These are phyloP conservation scores for Myotis lucifugus DNA, from an alignment of 2,113 vertebrate genomes.

Conservation along the genomic window DNA sequence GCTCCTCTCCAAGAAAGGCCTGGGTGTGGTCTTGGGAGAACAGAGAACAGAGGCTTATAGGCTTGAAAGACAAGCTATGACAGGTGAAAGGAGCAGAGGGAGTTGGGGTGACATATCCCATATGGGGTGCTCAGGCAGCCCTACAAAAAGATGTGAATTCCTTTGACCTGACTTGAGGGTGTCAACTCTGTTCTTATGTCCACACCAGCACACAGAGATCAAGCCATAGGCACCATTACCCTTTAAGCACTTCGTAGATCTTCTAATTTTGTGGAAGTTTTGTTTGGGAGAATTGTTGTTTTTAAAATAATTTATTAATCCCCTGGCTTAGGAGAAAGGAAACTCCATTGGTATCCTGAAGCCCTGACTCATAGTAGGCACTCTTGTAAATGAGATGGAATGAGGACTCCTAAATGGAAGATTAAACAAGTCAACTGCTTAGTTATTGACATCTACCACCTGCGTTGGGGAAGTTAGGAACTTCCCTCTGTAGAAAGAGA, in stretches of 20 bases:
- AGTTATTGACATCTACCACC: background rate
- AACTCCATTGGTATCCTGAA: background rate
- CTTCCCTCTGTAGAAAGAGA: background rate
- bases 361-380: background rate
- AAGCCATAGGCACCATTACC: background rate
- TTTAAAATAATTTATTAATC: background rate
- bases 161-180: background rate
- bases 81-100: background rate
- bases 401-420: background rate
- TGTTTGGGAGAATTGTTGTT: background rate
- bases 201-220: background rate
- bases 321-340: background rate
- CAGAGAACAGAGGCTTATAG: background rate
- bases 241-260: background rate
- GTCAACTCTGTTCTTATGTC: background rate
- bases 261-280: background rate
- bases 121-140: background rate
- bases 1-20: background rate
- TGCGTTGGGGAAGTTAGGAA: background rate
- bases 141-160: background rate
- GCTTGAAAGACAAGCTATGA: background rate
- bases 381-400: background rate
- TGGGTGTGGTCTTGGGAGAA: no score
- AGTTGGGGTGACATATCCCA: no score
- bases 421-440: background rate